These are phyloP conservation scores for Pseudorasbora parva DNA, from an alignment of 2,113 vertebrate genomes.

Conservation along the genomic window DNA sequence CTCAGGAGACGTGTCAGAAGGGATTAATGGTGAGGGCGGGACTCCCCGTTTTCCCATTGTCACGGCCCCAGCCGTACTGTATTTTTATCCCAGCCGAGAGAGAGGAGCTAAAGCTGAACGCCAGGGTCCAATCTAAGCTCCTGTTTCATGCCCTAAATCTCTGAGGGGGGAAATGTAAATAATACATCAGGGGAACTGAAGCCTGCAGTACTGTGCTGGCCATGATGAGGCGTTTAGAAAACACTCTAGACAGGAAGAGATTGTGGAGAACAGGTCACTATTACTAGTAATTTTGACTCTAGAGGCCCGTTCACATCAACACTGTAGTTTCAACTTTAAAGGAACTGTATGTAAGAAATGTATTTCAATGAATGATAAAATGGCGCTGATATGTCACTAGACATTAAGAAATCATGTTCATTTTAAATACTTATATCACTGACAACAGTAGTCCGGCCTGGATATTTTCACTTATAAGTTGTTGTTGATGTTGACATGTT, in stretches of 20 bases:
- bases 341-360: no score
- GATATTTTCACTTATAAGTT: no score
- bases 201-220: slow-evolving; percentile 29
- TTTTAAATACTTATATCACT: no score
- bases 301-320: background rate
- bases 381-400: no score
- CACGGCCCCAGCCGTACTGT: slow-evolving; percentile 69
- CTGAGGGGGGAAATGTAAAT: slow-evolving; percentile 69
- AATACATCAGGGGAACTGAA: slow-evolving; percentile 68
- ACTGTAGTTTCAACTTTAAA: no score
- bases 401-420: no score
- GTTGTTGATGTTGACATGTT: no score
- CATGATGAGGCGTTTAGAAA: slow-evolving; percentile 55
- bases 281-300: background rate
- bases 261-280: no score
- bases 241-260: background rate
- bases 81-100: slow-evolving; percentile 64
- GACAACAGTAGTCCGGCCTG: no score
- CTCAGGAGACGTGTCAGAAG: slow-evolving; percentile 78
- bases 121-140: slow-evolving; percentile 68
- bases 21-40: slow-evolving; percentile 76
- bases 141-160: slow-evolving; percentile 76
- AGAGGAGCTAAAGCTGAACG: slow-evolving; percentile 32
- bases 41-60: slow-evolving; percentile 77
- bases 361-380: no score